These are phyloP conservation scores for Catharus ustulatus DNA, from an alignment of 2,797 vertebrate genomes.

Conservation along the genomic window DNA sequence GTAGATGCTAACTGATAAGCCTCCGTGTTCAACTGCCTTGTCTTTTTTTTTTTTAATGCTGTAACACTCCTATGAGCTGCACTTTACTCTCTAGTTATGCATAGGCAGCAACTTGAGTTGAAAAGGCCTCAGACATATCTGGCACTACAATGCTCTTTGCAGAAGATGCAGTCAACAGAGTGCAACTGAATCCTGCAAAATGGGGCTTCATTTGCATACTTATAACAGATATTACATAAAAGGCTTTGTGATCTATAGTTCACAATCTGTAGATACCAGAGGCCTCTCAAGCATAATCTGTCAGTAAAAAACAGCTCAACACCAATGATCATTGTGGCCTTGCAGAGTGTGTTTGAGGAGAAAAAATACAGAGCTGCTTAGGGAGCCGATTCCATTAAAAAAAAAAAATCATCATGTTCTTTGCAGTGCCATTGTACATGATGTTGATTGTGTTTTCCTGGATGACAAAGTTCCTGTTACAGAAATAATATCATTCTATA, in stretches of 20 bases:
- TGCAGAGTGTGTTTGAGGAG: neutral
- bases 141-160: neutral
- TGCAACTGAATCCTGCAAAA: conserved; percentile 31
- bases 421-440: neutral
- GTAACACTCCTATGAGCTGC: neutral
- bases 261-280: conserved; percentile 19
- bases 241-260: conserved; percentile 19
- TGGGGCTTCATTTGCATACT: conserved; percentile 22
- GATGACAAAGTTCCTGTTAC: conserved; percentile 22
- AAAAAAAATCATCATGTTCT: neutral
- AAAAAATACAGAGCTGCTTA: neutral
- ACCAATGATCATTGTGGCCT: neutral
- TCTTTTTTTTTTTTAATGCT: neutral
- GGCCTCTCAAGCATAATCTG: neutral
- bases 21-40: neutral
- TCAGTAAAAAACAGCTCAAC: neutral
- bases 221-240: conserved; percentile 45
- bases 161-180: neutral
- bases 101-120: neutral
- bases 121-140: neutral
- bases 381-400: neutral
- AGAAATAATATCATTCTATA: conserved; percentile 30
- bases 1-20: neutral
- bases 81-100: neutral
- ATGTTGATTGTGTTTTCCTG: conserved; percentile 7